A percentile compares a stretch with the other conserved stretches of the same genome.
Evolutionary conservation across 2,888 invertebrate species (phyloP).

Genomic region (Deroplatys truncata): DNA sequence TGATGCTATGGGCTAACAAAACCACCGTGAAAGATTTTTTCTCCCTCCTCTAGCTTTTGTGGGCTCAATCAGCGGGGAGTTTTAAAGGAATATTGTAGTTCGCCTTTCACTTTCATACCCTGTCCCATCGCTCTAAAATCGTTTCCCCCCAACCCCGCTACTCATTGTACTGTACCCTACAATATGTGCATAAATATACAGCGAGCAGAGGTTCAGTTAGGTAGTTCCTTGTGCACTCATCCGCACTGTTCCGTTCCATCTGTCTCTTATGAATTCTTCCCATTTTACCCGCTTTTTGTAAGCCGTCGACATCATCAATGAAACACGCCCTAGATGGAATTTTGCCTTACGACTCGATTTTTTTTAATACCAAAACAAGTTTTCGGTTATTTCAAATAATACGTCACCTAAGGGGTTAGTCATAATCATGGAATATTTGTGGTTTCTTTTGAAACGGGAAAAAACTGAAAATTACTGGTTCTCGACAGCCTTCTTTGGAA

Average conservation of each 20-base stretch:
- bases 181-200: background rate
- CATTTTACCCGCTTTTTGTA: background rate
- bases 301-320: background rate
- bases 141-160: background rate
- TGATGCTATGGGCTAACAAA: constrained; percentile 15
- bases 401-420: constrained; percentile 1
- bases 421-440: background rate
- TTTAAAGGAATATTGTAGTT: constrained; percentile 20
- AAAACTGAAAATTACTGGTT: constrained; percentile 4
- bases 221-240: background rate
- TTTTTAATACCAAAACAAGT: background rate
- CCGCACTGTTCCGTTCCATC: background rate
- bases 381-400: constrained; percentile 2
- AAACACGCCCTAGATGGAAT: background rate
- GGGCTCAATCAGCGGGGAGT: constrained; percentile 25
- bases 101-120: background rate
- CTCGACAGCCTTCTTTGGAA: background rate
- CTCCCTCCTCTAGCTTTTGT: constrained; percentile 15
- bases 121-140: background rate
- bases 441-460: background rate
- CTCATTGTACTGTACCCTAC: background rate
- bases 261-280: background rate
- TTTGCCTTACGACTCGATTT: background rate
- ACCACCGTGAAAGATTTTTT: constrained; percentile 27
- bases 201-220: background rate